Evolutionary conservation across 2,797 vertebrate species (phyloP).

Genomic region (Malurus leucopterus): DNA sequence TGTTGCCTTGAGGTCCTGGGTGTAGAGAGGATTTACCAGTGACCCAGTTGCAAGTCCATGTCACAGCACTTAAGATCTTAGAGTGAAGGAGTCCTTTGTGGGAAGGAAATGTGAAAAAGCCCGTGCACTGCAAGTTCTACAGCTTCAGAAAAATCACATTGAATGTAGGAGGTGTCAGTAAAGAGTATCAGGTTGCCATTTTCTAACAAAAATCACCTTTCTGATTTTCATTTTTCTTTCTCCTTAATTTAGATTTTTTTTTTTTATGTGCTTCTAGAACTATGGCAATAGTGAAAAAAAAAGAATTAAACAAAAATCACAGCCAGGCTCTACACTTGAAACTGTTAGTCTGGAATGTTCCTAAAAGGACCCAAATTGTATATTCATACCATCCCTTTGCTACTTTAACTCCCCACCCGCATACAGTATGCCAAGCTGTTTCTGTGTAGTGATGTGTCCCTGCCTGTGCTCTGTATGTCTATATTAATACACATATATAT

Average conservation of each 20-base stretch:
- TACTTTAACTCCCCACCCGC: constrained; percentile 36
- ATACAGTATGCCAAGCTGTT: constrained; percentile 37
- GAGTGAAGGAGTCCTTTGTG: background rate
- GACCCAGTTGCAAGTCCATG: background rate
- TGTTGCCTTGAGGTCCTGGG: background rate
- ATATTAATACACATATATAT: constrained; percentile 27
- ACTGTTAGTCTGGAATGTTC: background rate
- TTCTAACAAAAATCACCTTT: background rate
- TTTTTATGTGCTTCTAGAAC: background rate
- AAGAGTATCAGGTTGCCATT: background rate
- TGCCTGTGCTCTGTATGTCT: background rate
- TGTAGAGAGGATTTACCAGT: background rate
- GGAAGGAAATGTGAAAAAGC: background rate
- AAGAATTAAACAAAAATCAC: background rate
- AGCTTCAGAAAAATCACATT: background rate
- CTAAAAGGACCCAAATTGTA: background rate
- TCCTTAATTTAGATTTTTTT: background rate
- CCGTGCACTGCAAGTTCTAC: background rate
- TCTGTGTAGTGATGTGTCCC: constrained; percentile 14
- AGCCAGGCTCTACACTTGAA: background rate
- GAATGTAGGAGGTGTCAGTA: background rate
- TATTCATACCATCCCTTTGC: constrained; percentile 23
- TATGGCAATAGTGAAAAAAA: background rate
- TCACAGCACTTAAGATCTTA: background rate
- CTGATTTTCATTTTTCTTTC: background rate